Base-by-base conservation (phyloP, 2,113 vertebrate species). In the Tupaia tana region DNA sequence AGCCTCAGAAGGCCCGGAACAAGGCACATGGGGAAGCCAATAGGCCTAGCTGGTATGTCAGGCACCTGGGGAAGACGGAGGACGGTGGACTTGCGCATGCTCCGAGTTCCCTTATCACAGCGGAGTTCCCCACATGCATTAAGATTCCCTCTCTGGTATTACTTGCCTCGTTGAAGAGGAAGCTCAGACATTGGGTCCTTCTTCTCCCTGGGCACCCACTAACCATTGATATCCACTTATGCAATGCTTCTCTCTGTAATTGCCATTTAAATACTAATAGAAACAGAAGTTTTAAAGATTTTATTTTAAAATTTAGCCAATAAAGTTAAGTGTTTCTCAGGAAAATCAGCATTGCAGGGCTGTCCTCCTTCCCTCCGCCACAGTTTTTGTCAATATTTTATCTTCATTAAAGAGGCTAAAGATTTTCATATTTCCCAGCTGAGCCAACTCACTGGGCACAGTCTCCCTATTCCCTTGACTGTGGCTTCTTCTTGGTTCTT, bases 231-330 rank as follows among this genome's bases (percentile, higher is more conserved):
- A 3, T 22, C 19, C 18, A 59, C 63, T 71, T 69, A 34, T 63
- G 27, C 59, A 22, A 8, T 6, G 9, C 31, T 78, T 84, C 66
- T 16, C 43, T 90, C 67, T 2, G 3, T 19, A 94, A 74, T 27
- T 29, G 78, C 6, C 24, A 86, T 75, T 92, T 54, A 27, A 54
- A 27, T 63, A 67, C 20, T 31, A 52, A 91, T 13, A 84, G 34
- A 90, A 95, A 84, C 34, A 71, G 80, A 77, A 31, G 59, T 52
- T 92, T 94, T 87, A 90, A 95, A 90, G 70, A 93, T 90, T 94
- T 86, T 18, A 54, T 90, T 93, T 92, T 34, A 86, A 91, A 75
- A 91, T 77, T 31, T 69, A 92, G 69, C 85, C 85, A 64, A 81
- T 85, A 24, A 91, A 95, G 27, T 87, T 83, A 87, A 91, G 82